Evolutionary conservation across 1,140 invertebrate genomes (phyloP), one percentile per base, ranked within the genome.

Genomic region (Leptopilina clavipes): DNA sequence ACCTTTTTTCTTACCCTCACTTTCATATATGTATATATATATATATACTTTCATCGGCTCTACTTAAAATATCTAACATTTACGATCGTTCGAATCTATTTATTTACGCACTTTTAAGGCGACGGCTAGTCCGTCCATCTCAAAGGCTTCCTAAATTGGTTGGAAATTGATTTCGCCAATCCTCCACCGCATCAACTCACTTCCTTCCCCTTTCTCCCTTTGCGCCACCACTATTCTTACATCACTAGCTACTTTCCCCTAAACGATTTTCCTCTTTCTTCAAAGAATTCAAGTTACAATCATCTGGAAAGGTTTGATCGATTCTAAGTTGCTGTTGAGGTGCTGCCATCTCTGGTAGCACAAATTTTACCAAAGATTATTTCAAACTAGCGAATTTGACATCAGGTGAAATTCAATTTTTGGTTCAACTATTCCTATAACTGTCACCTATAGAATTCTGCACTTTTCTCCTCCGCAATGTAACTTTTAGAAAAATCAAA

Each of bases 71-170:
- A 59, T 71, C 79, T 76, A 70, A 79, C 73, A 79, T 76, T 80
- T 77, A 78, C 70, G 72, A 79, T 75, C 81, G 82, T 82, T 79
- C 81, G 79, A 87, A 89, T 87, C 84, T 88, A 89, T 89, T 89
- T 89, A 89, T 89, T 88, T 88, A 88, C 87, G 87, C 88, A 86
- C 86, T 89, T 88, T 86, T 87, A 85, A 89, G 84, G 82, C 83
- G 82, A 81, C 77, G 80, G 73, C 18, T 48, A 76, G 82, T 76
- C 72, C 73, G 72, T 48, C 56, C 37, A 76, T 70, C 81, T 79
- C 84, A 84, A 83, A 83, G 82, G 75, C 83, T 77, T 76, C 77
- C 9, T 80, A 87, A 87, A 88, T 86, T 89, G 86, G 73, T 85
- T 85, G 81, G 80, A 85, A 89, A 89, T 89, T 88, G 87, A 89